Base-by-base conservation (phyloP, 2,113 vertebrate species). In the Tetrax tetrax region DNA sequence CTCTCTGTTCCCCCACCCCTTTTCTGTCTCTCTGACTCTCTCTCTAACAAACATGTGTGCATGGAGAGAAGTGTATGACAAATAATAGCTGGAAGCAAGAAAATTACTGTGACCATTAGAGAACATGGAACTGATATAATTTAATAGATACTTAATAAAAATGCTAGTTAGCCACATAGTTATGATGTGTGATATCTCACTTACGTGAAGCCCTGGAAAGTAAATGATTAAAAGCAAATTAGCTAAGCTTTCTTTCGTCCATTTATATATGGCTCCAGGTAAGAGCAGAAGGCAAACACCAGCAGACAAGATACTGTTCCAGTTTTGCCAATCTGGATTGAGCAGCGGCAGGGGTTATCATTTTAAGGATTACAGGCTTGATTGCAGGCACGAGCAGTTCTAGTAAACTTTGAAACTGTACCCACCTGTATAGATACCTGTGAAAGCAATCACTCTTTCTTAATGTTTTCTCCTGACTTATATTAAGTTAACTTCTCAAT, bases 101-200 rank as follows among this genome's bases (percentile, higher is more conserved):
- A 94, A 95, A 91, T 92, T 66, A 64, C 77, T 61, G 23, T 76
- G 69, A 60, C 53, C 45, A 38, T 84, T 93, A 85, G 56, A 71
- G 74, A 84, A 77, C 14, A 22, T 38, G 41, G 14, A 41, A 79
- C 31, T 85, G 77, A 65, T 74, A n/a, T 27, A 86, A 83, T 31
- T 65, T 91, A 95, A 92, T 72, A 89, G 81, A 17, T 59, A 53
- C 31, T 93, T 95, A 74, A 83, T 80, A 83, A 95, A 90, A 96
- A 54, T 69, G 22, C 25, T 63, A 43, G 23, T 89, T 83, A 93
- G 81, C 65, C 2, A 14, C 61, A 29, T 38, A 85, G 83, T 72
- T 95, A 33, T 6, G 20, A 53, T 53, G 31, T 10, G 5, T 60
- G 65, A 38, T 70, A 27, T 9, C 53, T 90, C 4, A 4, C 64